Base-by-base conservation (phyloP, 2,888 invertebrate species). In the Hyposoter dolosus region DNA sequence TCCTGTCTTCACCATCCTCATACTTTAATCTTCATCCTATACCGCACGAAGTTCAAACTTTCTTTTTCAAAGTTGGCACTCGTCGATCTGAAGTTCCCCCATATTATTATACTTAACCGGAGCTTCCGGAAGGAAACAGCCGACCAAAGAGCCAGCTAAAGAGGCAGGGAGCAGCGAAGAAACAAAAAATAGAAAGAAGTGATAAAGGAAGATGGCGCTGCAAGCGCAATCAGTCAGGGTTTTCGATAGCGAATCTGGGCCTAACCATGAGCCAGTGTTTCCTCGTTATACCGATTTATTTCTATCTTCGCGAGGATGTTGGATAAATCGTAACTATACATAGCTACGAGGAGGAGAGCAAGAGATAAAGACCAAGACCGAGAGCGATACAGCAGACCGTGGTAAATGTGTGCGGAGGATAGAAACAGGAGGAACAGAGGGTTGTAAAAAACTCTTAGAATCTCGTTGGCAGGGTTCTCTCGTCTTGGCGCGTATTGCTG, bases 201-300 rank as follows among this genome's bases (percentile, higher is more conserved):
- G 45, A 50, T 65, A 68, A 45, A 56, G 53, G 32, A 53, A 83
- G 45, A 43, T 50, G n/a, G 12, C 40, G 71, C 35, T 71, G 68
- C 84, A 45, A 43, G 40, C 47, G 32, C 53, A 32, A 68, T 47
- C 69, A 40, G 3, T 40, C 65, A 10, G 32, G 47, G 35, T 35
- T 43, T 60, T 60, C 60, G 28, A 60, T 53, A 56, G 65, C 65
- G 81, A 65, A 77, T 17, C 15, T 40, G 56, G 71, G 32, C 72
- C 77, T 66, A 28, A 63, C 84, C 72, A 81, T 82, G 77, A 82
- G 84, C 81, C 80, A 76, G 84, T 78, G 68, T 56, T n/a, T 47
- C 60, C 72, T 82, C 74, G 84, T 85, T 85, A 74, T 74, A 82
- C 72, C 84, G 84, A 85, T 85, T 85, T 85, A 85, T 85, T 82